Base-by-base conservation (phyloP, 2,888 invertebrate genomes). In the Epiperipatus broadwayi region DNA sequence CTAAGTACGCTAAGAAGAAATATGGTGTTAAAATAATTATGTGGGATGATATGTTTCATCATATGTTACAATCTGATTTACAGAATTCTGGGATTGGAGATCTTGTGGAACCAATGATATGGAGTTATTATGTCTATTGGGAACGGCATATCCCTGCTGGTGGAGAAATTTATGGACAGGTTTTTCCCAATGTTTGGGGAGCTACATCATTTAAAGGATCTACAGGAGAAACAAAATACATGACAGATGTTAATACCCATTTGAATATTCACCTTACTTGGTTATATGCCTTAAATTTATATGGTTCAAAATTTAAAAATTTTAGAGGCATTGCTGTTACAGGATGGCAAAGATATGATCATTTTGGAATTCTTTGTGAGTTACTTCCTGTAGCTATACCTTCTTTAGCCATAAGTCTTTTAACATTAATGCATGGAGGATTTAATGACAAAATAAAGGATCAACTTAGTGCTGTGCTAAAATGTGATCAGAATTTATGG, bases 11-110 rank as follows among this genome's bases (percentile, higher is more conserved):
- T n/a, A n/a, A n/a, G n/a, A n/a, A n/a, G n/a, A n/a, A n/a, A n/a
- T n/a, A n/a, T n/a, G n/a, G n/a, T n/a, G n/a, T n/a, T n/a, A n/a
- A n/a, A n/a, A n/a, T n/a, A n/a, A n/a, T n/a, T n/a, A n/a, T n/a
- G n/a, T n/a, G 79, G 79, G 78, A 79, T 51, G 79, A 79, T 53
- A 78, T 79, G 76, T 56, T 79, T 39, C 58, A 78, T 1, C 70
- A 71, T 48, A 63, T 75, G 46, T 63, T 70, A 2, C 57, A 68
- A 32, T 66, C 68, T 43, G 65, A 66, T 43, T 60, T 75, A 58
- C 61, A 70, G 40, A 68, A 70, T 43, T 68, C 67, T 20, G 67
- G 69, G 29, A 61, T 78, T 12, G 73, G 73, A 1, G 60, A 64
- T 21, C 59, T 74, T 27, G 75, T 78, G 0, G 76, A 78, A 50